Evolutionary conservation across 2,888 invertebrate genomes (phyloP), one percentile per base, ranked within the genome.

Genomic region (Acleris cristana): DNA sequence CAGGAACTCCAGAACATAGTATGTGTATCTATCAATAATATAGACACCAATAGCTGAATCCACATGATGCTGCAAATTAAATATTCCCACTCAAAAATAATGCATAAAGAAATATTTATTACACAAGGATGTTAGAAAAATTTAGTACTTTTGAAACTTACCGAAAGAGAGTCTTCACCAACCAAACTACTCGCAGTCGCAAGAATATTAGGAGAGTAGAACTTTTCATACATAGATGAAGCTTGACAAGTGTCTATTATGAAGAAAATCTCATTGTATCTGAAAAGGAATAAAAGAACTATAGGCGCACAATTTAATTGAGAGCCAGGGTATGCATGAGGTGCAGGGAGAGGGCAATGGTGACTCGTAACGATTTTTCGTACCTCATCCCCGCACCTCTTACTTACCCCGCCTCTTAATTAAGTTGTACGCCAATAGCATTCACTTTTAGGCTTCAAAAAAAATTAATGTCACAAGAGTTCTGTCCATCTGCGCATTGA

Each of bases 171-270:
- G 90, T 99, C 99, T 91, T 99, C 99, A n/a, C 99, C 99, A 1
- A 99, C 98, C 76, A 98, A 94, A 93, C 99, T 99, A 78, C 99
- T 99, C 16, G 99, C 99, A 12, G 99, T 98, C 1, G 98, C 99
- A 71, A 99, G 92, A 74, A 99, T 98, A 87, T 99, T 99, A 3
- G 99, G 99, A 0, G 99, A 99, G 85, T 98, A 99, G 84, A 99
- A 98, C 82, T 97, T 97, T 83, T 98, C 98, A 86, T 98, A 99
- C 96, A 99, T 97, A 0, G 99, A 99, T 34, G 99, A 98, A 6
- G 99, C 99, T 89, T 99, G 99, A 77, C 99, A 99, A 4, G 99
- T 99, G 86, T 99, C 99, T 71, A 99, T 98, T 94, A 99, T 99
- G 83, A 99, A 98, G 81, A 99, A 97, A 77, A 99, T 95, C 88